Evolutionary conservation across 2,888 invertebrate species (phyloP), one percentile per base, ranked within the genome.

Genomic region (Dynastes grantii): DNA sequence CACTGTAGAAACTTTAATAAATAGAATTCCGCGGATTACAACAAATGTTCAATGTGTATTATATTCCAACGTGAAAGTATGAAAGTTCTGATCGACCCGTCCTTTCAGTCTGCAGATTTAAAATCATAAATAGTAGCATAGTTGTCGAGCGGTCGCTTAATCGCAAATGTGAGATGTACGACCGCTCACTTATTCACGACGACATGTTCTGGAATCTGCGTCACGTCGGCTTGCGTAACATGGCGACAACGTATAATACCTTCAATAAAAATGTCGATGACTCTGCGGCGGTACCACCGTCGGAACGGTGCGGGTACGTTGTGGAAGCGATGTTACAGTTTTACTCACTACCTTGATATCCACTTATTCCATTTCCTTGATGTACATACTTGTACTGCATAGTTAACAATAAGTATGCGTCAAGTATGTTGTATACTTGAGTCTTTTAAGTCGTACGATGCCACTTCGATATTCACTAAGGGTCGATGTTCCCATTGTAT

Each of bases 251-350:
- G 45, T 40, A 65, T 65, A 71, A 37, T 55, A 70, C 32, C 22
- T 70, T 70, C 49, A 32, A 70, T 51, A 53, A 70, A 70, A 51
- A 53, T 13, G 71, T 71, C 55, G 71, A 71, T 71, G 55, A 71
- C 37, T 65, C 9, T 9, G 40, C 37, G n/a, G 65, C 16, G 37
- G 3, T 13, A n/a, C 40, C 37, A 40, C 40, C 37, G 65, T 65
- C 40, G n/a, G 9, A 45, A 45, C 45, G 45, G 45, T 45, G 45
- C 45, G 8, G 45, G 45, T 11, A 29, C 63, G 29, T 32, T 29
- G 11, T 29, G 29, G 5, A 8, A 32, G 63, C n/a, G 29, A 11
- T 8, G 45, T 45, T 45, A 45, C 11, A 45, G 45, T 45, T 11
- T 45, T 45, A 45, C 11, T 45, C 45, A 45, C 45, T 45, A 45